Evolutionary conservation across 1,140 invertebrate species (phyloP).

Genomic region (Bombus difficillimus): DNA sequence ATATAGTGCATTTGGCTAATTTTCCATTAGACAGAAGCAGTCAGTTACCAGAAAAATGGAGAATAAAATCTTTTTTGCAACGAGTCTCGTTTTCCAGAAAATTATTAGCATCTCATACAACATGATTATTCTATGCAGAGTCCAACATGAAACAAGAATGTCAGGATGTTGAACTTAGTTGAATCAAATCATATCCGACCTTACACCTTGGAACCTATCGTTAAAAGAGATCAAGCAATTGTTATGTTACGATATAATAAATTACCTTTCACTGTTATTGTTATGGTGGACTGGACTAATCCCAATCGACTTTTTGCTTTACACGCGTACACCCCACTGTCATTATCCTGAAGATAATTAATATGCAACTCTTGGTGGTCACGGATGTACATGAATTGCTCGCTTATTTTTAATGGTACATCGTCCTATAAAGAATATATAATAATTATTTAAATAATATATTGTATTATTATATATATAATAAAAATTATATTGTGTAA

Average conservation of each 20-base stretch:
- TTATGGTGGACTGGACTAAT: slow-evolving; percentile 63
- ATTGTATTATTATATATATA: no score
- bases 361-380: slow-evolving; percentile 77
- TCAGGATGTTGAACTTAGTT: no score
- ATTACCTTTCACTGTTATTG: slow-evolving; percentile 80
- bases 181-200: background rate
- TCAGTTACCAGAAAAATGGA: no score
- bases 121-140: no score
- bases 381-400: slow-evolving; percentile 70
- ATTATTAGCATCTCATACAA: no score
- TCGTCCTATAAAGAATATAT: slow-evolving; percentile 63
- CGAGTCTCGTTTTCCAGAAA: no score
- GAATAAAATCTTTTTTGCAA: no score
- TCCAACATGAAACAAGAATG: no score
- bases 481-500: no score
- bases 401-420: slow-evolving; percentile 52
- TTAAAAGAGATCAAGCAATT: slow-evolving; percentile 68
- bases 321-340: slow-evolving; percentile 79
- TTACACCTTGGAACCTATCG: background rate
- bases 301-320: slow-evolving; percentile 77
- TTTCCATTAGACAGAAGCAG: no score
- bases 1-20: no score
- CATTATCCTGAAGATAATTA: slow-evolving; percentile 73
- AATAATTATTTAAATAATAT: no score
- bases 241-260: background rate